These are phyloP conservation scores for Typhlichthys subterraneus DNA, from an alignment of 2,797 vertebrate species.

Conservation along the genomic window DNA sequence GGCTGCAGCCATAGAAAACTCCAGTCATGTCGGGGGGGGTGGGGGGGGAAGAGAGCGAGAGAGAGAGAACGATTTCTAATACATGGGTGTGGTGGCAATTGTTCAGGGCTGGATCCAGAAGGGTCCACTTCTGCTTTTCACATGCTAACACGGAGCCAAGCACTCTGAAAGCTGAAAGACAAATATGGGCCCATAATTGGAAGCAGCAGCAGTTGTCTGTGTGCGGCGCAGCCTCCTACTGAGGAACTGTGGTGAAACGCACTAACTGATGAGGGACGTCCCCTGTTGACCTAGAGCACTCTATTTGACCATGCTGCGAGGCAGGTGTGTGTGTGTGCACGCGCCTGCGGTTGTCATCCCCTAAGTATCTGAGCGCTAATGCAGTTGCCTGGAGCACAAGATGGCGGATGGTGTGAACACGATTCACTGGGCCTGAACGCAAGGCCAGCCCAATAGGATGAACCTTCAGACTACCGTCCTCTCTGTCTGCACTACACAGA, in stretches of 20 bases:
- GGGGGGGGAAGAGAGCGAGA: slow-evolving; percentile 11
- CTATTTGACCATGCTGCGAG: slow-evolving; percentile 20
- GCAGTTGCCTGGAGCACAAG: slow-evolving; percentile 33
- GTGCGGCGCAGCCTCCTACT: slow-evolving; percentile 53
- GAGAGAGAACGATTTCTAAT: too few relatives aligned
- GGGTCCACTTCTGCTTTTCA: too few relatives aligned
- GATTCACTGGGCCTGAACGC: slow-evolving; percentile 40
- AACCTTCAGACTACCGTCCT: slow-evolving; percentile 33
- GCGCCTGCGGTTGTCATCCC: slow-evolving; percentile 13
- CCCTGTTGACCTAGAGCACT: slow-evolving; percentile 22
- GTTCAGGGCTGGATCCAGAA: too few relatives aligned
- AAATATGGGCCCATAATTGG: slow-evolving; percentile 4
- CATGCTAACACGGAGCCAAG: too few relatives aligned
- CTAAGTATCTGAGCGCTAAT: slow-evolving; percentile 6
- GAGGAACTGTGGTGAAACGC: slow-evolving; percentile 56
- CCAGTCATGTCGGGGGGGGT: too few relatives aligned
- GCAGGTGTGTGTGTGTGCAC: slow-evolving; percentile 15
- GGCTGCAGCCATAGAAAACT: too few relatives aligned
- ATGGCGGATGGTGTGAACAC: slow-evolving; percentile 38
- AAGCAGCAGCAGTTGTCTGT: slow-evolving; percentile 53
- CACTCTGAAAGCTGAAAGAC: too few relatives aligned
- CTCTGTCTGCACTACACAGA: slow-evolving; percentile 20
- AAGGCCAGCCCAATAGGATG: slow-evolving; percentile 22
- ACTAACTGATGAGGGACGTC: slow-evolving; percentile 45
- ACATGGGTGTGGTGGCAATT: too few relatives aligned